Evolutionary conservation across 1,140 invertebrate genomes (phyloP), one percentile per base, ranked within the genome.

Genomic region (Drosophila suzukii): DNA sequence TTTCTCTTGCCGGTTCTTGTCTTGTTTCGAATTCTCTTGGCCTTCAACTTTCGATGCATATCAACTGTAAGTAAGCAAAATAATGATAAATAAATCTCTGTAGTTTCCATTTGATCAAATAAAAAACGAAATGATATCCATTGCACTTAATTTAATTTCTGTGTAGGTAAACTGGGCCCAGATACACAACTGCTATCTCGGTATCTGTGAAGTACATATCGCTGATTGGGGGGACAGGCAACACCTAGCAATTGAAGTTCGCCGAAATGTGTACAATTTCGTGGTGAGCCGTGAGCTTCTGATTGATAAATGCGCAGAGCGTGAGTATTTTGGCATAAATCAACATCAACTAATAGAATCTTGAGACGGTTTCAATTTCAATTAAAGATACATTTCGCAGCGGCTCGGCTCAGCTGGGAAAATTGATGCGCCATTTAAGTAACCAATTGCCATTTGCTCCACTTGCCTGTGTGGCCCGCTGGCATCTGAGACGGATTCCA

Each of bases 351-450:
- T 86, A 88, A 86, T 86, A 83, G 83, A 88, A 83, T 86, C 83
- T 83, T 78, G 83, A 86, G 83, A 86, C 83, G 75, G 83, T 75
- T 88, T 86, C 83, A 86, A 86, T 88, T 86, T 86, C 79, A 86
- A 88, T 88, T 88, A 88, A 86, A 78, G 68, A 47, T 47, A 73
- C 66, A 57, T 58, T 47, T 49, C n/a, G 15, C 49, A 36, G 30
- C 58, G 24, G 34, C 32, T 34, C 32, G 7, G 7, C 32, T 51
- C 53, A 56, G 58, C 61, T 54, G 55, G 46, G 61, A 62, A 76
- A 86, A 83, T 71, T 77, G 83, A 88, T 86, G 83, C 83, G 83
- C 66, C 75, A 86, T 88, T 88, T 86, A 88, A 86, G 72, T 83
- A 72, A 60, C 66, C 79, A 86, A 86, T 76, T 86, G 83, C 17